Conservation (phyloP, 2,888 invertebrate species). For the Metacarcinus magister region DNA sequence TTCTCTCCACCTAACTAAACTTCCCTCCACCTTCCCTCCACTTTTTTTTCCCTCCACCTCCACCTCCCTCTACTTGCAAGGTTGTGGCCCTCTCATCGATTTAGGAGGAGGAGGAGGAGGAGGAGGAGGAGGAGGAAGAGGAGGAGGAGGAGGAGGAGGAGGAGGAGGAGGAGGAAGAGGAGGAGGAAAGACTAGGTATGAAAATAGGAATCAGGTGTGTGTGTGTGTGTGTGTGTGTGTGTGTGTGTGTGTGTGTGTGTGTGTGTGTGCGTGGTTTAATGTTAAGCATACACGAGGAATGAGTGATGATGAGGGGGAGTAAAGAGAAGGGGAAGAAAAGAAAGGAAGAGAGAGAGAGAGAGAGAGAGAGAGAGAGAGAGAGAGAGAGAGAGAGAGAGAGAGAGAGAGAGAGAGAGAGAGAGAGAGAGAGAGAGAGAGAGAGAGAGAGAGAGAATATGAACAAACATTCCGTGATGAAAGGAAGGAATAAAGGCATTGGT, state of each 20-base stretch:
- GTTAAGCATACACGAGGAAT: not conserved
- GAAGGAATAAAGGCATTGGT: not conserved
- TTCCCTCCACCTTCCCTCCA: not conserved
- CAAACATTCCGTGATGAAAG: not conserved
- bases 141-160: not conserved
- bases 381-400: not conserved
- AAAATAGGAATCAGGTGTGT: not conserved
- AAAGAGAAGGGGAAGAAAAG: not conserved
- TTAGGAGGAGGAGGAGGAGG: not conserved
- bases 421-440: not conserved
- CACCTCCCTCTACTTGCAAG: not conserved
- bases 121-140: not conserved
- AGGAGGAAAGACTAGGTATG: not conserved
- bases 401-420: not conserved
- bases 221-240: not conserved
- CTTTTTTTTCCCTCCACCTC: not conserved
- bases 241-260: conserved; percentile 31
- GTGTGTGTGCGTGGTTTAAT: not conserved
- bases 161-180: not conserved
- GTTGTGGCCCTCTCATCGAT: conserved; percentile 56
- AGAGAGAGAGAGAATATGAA: not conserved
- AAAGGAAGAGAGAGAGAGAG: not conserved
- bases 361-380: not conserved
- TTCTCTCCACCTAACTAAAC: not conserved
- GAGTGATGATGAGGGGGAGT: not conserved